Evolutionary conservation across 2,113 vertebrate genomes (phyloP).

Genomic region (Fregetta grallaria): DNA sequence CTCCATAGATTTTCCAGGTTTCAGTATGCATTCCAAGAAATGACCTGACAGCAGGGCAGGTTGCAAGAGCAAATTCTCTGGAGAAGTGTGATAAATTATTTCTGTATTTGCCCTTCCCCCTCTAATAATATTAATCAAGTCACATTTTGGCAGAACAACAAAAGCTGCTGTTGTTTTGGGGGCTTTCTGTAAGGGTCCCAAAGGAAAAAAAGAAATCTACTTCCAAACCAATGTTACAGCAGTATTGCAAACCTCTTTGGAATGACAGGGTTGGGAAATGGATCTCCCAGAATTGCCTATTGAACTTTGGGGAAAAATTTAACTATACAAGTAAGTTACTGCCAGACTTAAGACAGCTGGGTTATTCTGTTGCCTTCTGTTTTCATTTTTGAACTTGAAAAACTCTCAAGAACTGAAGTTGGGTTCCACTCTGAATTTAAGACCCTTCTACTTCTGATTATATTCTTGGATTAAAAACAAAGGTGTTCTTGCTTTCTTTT

Average conservation of each 20-base stretch:
- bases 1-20: conserved; percentile 54
- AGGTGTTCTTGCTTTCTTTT: not conserved
- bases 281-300: not conserved
- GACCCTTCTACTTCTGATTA: not conserved
- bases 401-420: not conserved
- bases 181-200: not conserved
- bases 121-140: not conserved
- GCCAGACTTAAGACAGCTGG: not conserved
- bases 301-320: not conserved
- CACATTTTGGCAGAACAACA: conserved; percentile 35
- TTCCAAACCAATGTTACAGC: not conserved
- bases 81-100: conserved; percentile 21
- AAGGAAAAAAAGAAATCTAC: not conserved
- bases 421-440: not conserved
- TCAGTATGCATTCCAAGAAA: conserved; percentile 35
- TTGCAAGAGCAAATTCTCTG: conserved; percentile 44
- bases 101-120: not conserved
- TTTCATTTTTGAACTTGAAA: not conserved
- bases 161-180: conserved; percentile 7
- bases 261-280: conserved; percentile 3
- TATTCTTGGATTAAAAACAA: not conserved
- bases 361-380: not conserved
- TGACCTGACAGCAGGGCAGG: conserved; percentile 33
- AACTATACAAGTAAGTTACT: not conserved
- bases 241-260: conserved; percentile 22